phyloP scores from a whole-genome alignment of 2,888 invertebrate genomes.

The Leptinotarsa peninsularis region DNA sequence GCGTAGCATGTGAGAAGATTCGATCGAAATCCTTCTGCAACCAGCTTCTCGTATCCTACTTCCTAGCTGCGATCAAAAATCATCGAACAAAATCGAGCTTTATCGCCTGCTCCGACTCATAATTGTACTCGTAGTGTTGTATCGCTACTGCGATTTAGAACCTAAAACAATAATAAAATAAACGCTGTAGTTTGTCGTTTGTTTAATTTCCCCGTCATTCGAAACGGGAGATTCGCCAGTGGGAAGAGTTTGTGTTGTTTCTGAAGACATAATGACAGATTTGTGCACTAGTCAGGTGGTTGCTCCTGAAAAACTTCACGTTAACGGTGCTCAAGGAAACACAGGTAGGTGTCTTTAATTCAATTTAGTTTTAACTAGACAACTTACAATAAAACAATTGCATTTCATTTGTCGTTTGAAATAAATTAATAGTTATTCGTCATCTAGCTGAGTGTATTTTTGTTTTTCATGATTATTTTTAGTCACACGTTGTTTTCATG shows the following conservation, averaged over 20 bases:
- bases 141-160: conserved; percentile 26
- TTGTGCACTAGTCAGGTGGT: conserved; percentile 40
- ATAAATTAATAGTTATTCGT: background rate
- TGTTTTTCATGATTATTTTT: background rate
- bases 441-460: background rate
- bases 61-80: conserved; percentile 37
- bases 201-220: conserved; percentile 31
- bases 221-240: conserved; percentile 24
- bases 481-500: conserved; percentile 8
- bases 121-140: background rate
- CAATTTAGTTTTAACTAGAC: background rate
- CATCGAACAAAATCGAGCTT: conserved; percentile 35
- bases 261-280: conserved; percentile 40
- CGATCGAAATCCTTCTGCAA: conserved; percentile 34
- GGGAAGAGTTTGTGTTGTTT: conserved; percentile 28
- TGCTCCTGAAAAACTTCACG: conserved; percentile 33
- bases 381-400: too few species aligned
- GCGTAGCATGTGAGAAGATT: conserved; percentile 36
- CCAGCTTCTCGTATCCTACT: conserved; percentile 22
- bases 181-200: conserved; percentile 35
- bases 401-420: background rate
- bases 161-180: conserved; percentile 41
- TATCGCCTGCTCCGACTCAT: conserved; percentile 30
- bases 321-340: conserved; percentile 37
- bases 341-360: conserved; percentile 32